phyloP scores from a whole-genome alignment of 2,113 vertebrate species.

The Orthonyx spaldingii region DNA sequence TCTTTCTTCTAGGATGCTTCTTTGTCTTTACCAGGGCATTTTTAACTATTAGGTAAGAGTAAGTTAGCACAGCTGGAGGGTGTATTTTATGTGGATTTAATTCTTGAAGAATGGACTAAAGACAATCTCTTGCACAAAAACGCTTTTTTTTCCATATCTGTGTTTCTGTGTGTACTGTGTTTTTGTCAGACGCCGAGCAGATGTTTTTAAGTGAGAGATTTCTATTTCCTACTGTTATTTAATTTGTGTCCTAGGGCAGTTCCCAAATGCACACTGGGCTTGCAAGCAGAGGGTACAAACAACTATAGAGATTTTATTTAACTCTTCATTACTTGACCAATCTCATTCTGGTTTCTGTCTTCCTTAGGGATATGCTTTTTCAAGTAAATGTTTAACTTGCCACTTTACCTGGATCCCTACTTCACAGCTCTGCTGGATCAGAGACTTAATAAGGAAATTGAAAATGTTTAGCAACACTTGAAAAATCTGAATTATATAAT shows the following conservation, averaged over 20 bases:
- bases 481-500: not conserved
- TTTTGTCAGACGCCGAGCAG: not conserved
- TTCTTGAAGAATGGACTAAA: not conserved
- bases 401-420: not conserved
- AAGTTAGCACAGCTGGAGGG: not conserved
- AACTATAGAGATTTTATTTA: not conserved
- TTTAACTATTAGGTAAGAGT: not conserved
- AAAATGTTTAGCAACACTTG: not conserved
- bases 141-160: not conserved
- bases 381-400: not conserved
- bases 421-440: not conserved
- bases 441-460: not conserved
- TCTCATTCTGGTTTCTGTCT: not conserved
- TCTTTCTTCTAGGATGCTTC: not conserved
- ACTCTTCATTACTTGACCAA: not conserved
- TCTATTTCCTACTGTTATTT: not conserved
- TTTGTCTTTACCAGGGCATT: not conserved
- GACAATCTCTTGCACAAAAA: not conserved
- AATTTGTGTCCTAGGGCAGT: constrained; percentile 23
- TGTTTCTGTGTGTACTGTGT: not conserved
- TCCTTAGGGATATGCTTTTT: not conserved
- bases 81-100: not conserved
- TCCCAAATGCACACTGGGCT: not conserved
- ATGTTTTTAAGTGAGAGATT: not conserved
- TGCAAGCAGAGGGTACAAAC: not conserved